A percentile compares a stretch with the other conserved stretches of the same genome.
Conservation (phyloP, 2,797 vertebrate genomes). For the Brachyrhaphis roseni region DNA sequence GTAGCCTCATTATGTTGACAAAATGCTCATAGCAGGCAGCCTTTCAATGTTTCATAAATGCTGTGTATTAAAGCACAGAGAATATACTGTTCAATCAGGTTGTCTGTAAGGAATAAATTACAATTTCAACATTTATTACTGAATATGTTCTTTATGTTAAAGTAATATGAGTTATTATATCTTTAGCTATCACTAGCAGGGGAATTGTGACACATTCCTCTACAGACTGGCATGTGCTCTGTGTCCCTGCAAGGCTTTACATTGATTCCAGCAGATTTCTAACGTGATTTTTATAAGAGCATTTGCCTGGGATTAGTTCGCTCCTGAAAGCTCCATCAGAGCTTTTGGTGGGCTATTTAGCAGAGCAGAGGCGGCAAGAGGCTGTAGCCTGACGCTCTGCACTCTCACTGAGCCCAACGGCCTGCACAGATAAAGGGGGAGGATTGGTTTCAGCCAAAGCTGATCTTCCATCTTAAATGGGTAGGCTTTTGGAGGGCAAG, state of each 20-base stretch:
- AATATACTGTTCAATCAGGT: slow-evolving; percentile 44
- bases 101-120: slow-evolving; percentile 58
- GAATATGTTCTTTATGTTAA: slow-evolving; percentile 16
- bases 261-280: slow-evolving; percentile 80
- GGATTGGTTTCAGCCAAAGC: slow-evolving; percentile 75
- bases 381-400: slow-evolving; percentile 37
- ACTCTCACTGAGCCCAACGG: slow-evolving; percentile 50
- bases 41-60: slow-evolving; percentile 59
- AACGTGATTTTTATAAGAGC: slow-evolving; percentile 84
- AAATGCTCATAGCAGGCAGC: slow-evolving; percentile 55
- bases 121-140: slow-evolving; percentile 24
- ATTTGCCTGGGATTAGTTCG: slow-evolving; percentile 81
- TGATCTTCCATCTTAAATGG: slow-evolving; percentile 69
- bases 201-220: slow-evolving; percentile 52
- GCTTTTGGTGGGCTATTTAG: slow-evolving; percentile 79
- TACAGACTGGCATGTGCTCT: slow-evolving; percentile 58
- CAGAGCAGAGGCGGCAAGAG: slow-evolving; percentile 56
- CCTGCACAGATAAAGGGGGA: slow-evolving; percentile 66
- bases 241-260: slow-evolving; percentile 68
- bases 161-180: slow-evolving; percentile 54
- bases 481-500: slow-evolving; percentile 58
- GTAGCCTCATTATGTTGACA: slow-evolving; percentile 69
- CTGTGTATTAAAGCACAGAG: slow-evolving; percentile 34
- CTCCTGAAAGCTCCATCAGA: slow-evolving; percentile 78
- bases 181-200: slow-evolving; percentile 40